Conservation (phyloP, 1,140 invertebrate species). For the Popillia japonica region DNA sequence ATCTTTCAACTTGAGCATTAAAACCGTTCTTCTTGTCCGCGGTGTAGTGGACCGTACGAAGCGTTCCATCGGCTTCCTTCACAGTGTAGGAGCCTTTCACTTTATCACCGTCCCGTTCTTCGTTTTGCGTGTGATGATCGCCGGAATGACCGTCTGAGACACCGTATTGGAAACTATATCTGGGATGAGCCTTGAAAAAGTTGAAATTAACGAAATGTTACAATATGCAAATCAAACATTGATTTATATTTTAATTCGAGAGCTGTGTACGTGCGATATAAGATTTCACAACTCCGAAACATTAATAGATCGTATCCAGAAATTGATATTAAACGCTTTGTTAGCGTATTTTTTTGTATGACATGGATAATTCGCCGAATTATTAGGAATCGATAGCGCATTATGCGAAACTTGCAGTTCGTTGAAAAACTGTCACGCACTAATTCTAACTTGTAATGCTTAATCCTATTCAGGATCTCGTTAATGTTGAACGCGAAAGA, state of each 20-base stretch:
- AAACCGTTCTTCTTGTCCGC: conserved; percentile 65
- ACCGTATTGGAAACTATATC: conserved; percentile 65
- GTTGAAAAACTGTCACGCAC: background rate
- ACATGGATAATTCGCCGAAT: background rate
- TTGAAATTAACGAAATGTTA: too few species aligned
- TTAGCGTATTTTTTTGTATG: background rate
- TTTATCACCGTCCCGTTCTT: conserved; percentile 67
- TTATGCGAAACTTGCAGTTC: background rate
- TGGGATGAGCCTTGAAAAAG: conserved; percentile 61
- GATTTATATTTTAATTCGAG: too few species aligned
- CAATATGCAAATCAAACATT: too few species aligned
- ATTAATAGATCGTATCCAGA: background rate
- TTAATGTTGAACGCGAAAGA: background rate
- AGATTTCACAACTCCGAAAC: background rate
- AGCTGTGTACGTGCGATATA: too few species aligned
- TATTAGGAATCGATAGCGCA: background rate
- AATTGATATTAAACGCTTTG: background rate
- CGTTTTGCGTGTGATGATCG: conserved; percentile 65
- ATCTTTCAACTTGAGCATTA: conserved; percentile 60
- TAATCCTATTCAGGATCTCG: background rate
- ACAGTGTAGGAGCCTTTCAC: conserved; percentile 71
- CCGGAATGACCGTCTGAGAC: conserved; percentile 66
- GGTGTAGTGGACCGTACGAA: conserved; percentile 71
- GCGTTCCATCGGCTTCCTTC: conserved; percentile 71
- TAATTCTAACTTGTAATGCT: background rate